phyloP scores from a whole-genome alignment of 2,797 vertebrate species.

The Poeciliopsis turneri region DNA sequence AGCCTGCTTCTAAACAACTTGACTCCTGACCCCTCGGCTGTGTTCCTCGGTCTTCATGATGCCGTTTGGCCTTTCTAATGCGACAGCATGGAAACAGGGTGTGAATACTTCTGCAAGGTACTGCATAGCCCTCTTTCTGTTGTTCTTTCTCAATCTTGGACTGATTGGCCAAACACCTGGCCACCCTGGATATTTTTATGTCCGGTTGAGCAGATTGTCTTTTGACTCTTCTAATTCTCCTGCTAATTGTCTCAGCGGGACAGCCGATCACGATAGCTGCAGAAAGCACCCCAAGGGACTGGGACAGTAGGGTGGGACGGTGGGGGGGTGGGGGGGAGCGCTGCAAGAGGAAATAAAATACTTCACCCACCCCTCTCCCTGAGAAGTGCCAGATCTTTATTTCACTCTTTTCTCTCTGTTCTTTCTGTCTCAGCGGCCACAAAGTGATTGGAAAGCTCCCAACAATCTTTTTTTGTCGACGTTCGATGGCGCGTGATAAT shows the following conservation, averaged over 20 bases:
- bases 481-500: slow-evolving; percentile 95
- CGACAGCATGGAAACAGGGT: neutral
- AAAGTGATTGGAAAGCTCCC: slow-evolving; percentile 90
- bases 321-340: slow-evolving; percentile 43
- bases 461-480: slow-evolving; percentile 92
- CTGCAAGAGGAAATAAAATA: slow-evolving; percentile 75
- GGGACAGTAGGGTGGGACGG: neutral
- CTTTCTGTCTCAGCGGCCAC: slow-evolving; percentile 73
- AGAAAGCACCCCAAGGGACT: slow-evolving; percentile 13
- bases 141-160: slow-evolving; percentile 23
- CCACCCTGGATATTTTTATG: slow-evolving; percentile 54
- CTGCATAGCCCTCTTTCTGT: neutral
- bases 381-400: slow-evolving; percentile 76
- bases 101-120: neutral
- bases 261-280: slow-evolving; percentile 68
- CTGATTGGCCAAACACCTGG: slow-evolving; percentile 25
- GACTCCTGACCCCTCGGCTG: neutral
- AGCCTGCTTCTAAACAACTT: neutral
- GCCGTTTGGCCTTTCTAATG: neutral
- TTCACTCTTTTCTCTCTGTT: slow-evolving; percentile 68
- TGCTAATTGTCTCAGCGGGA: slow-evolving; percentile 79
- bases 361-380: slow-evolving; percentile 61
- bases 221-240: slow-evolving; percentile 63
- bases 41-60: neutral
- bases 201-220: slow-evolving; percentile 55